A percentile compares a stretch with the other conserved stretches of the same genome.
Evolutionary conservation across 92 coral and sea anemone species (phyloP).

Genomic region (Zoanthus gigantus): DNA sequence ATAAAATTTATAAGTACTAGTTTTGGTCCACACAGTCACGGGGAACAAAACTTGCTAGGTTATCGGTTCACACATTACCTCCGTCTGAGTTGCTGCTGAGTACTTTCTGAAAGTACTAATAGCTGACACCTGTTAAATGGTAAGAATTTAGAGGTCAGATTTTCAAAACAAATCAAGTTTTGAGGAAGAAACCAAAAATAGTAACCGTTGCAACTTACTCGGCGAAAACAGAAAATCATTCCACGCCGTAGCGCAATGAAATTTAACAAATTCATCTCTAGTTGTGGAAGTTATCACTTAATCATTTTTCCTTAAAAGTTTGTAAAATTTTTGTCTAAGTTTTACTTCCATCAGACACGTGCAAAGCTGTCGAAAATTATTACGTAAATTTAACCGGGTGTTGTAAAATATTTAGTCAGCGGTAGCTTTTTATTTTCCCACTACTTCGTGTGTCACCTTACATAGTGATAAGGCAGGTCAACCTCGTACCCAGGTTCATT

Average conservation of each 20-base stretch:
- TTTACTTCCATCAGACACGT: background rate
- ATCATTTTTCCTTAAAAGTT: background rate
- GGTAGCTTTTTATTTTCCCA: background rate
- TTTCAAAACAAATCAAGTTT: background rate
- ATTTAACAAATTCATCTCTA: background rate
- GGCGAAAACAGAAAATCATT: slow-evolving; percentile 9
- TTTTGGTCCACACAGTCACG: too few relatives aligned
- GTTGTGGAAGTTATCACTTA: background rate
- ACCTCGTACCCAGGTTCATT: too few relatives aligned
- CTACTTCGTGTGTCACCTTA: background rate
- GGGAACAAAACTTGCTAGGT: background rate
- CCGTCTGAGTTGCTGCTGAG: background rate
- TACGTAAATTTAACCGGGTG: background rate
- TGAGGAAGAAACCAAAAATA: too few relatives aligned
- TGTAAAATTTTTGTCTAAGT: background rate
- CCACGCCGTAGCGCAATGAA: slow-evolving; percentile 23
- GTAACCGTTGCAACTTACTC: background rate
- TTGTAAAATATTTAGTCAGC: background rate
- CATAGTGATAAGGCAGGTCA: background rate
- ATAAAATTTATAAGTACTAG: too few relatives aligned
- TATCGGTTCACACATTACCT: background rate
- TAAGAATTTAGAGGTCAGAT: background rate
- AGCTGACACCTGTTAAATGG: slow-evolving; percentile 2
- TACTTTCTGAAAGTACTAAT: slow-evolving; percentile 4
- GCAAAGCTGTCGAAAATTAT: background rate